Evolutionary conservation across 2,797 vertebrate species (phyloP).

Genomic region (Bradypus variegatus): DNA sequence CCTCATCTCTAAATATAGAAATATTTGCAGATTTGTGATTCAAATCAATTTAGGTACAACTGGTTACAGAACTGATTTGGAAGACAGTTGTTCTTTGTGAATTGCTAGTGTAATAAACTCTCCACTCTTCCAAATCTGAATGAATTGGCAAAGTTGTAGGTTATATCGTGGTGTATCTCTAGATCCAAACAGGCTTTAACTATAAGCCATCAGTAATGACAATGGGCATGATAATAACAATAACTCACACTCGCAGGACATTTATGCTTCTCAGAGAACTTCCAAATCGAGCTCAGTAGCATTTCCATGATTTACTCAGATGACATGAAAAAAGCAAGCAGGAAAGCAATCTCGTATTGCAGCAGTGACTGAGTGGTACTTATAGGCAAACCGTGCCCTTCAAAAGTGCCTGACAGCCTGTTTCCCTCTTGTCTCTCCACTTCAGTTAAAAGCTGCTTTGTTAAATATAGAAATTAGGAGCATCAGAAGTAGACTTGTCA

Average conservation of each 20-base stretch:
- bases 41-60: constrained; percentile 30
- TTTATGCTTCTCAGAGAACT: background rate
- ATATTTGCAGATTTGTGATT: constrained; percentile 52
- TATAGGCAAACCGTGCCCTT: background rate
- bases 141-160: background rate
- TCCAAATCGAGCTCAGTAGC: background rate
- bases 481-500: background rate
- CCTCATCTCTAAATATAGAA: constrained; percentile 51
- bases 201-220: background rate
- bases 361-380: constrained; percentile 1
- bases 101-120: background rate
- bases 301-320: background rate
- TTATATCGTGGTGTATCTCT: background rate
- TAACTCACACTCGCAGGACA: background rate
- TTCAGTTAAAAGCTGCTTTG: constrained; percentile 18
- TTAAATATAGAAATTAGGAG: constrained; percentile 4
- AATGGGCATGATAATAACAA: background rate
- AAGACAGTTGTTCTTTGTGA: background rate
- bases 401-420: background rate
- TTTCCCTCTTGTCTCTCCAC: background rate
- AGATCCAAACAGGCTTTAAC: background rate
- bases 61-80: background rate
- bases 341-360: background rate
- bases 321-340: background rate
- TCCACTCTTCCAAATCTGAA: background rate